These are phyloP conservation scores for Cheilosia pagana DNA, from an alignment of 2,888 invertebrate species.

Conservation along the genomic window DNA sequence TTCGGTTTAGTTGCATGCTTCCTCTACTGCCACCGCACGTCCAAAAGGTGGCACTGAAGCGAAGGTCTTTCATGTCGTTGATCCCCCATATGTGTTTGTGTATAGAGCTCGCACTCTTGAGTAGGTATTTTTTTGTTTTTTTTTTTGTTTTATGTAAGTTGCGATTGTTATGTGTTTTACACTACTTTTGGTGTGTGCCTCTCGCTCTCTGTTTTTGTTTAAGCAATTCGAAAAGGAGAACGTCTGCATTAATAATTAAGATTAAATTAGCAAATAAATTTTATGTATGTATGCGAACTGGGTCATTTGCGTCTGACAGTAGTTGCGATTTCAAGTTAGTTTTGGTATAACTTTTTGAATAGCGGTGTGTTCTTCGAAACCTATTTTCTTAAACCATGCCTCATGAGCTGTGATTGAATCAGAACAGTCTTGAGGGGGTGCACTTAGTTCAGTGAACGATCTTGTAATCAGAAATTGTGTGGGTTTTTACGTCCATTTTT, in stretches of 20 bases:
- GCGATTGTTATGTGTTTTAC: slow-evolving; percentile 43
- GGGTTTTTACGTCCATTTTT: background rate
- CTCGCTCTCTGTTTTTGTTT: slow-evolving; percentile 41
- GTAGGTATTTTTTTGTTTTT: too few relatives aligned
- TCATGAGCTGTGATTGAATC: slow-evolving; percentile 17
- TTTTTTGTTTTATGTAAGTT: background rate
- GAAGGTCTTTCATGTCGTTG: slow-evolving; percentile 72
- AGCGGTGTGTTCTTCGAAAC: slow-evolving; percentile 1
- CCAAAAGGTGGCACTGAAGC: slow-evolving; percentile 59
- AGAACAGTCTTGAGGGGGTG: slow-evolving; percentile 27
- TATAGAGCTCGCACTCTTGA: slow-evolving; percentile 9
- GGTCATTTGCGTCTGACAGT: slow-evolving; percentile 24
- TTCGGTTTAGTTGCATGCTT: slow-evolving; percentile 52
- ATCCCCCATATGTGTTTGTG: slow-evolving; percentile 54
- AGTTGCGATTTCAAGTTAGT: slow-evolving; percentile 9
- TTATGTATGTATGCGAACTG: slow-evolving; percentile 50
- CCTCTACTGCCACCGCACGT: slow-evolving; percentile 31
- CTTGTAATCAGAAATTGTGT: slow-evolving; percentile 13
- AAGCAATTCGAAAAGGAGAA: slow-evolving; percentile 70
- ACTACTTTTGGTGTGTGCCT: slow-evolving; percentile 12
- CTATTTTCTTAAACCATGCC: slow-evolving; percentile 31
- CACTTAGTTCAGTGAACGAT: slow-evolving; percentile 25
- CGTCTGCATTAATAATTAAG: slow-evolving; percentile 74
- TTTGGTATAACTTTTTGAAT: background rate
- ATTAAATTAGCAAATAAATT: slow-evolving; percentile 71